phyloP scores from a whole-genome alignment of 2,797 vertebrate species.

The Cyprinella venusta region DNA sequence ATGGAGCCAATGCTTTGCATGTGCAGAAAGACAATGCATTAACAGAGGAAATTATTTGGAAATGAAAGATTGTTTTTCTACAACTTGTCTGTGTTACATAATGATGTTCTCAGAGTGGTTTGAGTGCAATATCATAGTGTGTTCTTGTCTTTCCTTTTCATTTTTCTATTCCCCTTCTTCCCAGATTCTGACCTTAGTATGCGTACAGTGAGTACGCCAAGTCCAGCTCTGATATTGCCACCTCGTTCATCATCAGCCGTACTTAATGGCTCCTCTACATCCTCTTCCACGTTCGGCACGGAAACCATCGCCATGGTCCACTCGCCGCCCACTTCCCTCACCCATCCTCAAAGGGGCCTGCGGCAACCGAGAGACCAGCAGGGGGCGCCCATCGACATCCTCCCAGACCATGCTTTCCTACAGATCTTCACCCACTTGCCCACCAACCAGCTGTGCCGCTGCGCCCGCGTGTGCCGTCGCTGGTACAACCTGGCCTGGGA shows the following conservation, averaged over 20 bases:
- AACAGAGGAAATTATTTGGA: conserved; percentile 43
- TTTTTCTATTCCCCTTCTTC: conserved; percentile 9
- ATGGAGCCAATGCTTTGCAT: conserved; percentile 32
- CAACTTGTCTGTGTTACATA: conserved; percentile 40
- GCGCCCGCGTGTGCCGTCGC: conserved; percentile 84
- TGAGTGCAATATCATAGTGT: conserved; percentile 15
- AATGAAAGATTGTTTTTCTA: conserved; percentile 44
- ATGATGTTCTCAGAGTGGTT: conserved; percentile 27
- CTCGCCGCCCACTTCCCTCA: conserved; percentile 79
- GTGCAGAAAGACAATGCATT: conserved; percentile 43
- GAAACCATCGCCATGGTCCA: conserved; percentile 88
- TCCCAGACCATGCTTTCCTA: conserved; percentile 83
- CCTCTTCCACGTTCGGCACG: conserved; percentile 84
- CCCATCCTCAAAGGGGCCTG: conserved; percentile 80
- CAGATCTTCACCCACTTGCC: conserved; percentile 87
- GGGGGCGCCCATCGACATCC: conserved; percentile 80
- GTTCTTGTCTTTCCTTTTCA: background rate
- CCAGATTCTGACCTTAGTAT: conserved; percentile 89
- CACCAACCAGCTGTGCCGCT: conserved; percentile 89
- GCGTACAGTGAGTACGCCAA: conserved; percentile 88
- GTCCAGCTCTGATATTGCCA: conserved; percentile 84
- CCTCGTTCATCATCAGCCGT: conserved; percentile 70
- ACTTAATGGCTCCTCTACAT: conserved; percentile 87
- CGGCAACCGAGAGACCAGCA: conserved; percentile 79
- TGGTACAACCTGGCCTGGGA: conserved; percentile 92